Evolutionary conservation across 2,888 invertebrate genomes (phyloP).

Genomic region (Tiphia femorata): DNA sequence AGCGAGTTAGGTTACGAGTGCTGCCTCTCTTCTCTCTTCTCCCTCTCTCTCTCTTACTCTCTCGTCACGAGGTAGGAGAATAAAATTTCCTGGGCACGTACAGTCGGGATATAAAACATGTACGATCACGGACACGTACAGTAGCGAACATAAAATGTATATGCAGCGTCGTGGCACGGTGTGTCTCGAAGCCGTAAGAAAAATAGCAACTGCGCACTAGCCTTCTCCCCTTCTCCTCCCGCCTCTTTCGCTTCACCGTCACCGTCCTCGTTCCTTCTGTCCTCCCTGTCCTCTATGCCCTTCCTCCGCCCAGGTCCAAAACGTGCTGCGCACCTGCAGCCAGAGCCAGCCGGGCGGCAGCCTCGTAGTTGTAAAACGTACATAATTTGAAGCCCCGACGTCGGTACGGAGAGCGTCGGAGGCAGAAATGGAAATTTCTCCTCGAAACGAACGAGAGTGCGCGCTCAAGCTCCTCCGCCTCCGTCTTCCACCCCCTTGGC

Average conservation of each 20-base stretch:
- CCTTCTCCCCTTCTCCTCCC: too few species aligned
- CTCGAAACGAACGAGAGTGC: too few species aligned
- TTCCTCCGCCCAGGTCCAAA: conserved; percentile 19
- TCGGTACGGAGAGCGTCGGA: too few species aligned
- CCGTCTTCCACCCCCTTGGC: too few species aligned
- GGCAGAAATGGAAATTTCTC: too few species aligned
- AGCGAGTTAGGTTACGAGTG: too few species aligned
- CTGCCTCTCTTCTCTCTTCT: not conserved
- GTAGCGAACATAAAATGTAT: conserved; percentile 35
- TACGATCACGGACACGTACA: conserved; percentile 31
- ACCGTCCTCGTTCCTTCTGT: too few species aligned
- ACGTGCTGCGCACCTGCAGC: conserved; percentile 11
- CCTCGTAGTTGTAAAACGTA: conserved; percentile 26
- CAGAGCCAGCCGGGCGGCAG: conserved; percentile 4
- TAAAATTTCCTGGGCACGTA: conserved; percentile 19
- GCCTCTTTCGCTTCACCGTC: too few species aligned
- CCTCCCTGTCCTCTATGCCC: too few species aligned
- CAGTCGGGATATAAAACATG: conserved; percentile 22
- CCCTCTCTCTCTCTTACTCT: not conserved
- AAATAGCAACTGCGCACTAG: conserved; percentile 29
- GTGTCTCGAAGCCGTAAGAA: conserved; percentile 20
- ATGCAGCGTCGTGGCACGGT: conserved; percentile 13
- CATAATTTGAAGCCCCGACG: too few species aligned
- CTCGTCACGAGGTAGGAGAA: not conserved
- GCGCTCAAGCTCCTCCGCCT: too few species aligned